Percentiles rank a stretch among this genome's conserved stretches.
Evolutionary conservation across 2,113 vertebrate species (phyloP).

Genomic region (Pelodiscus sinensis): DNA sequence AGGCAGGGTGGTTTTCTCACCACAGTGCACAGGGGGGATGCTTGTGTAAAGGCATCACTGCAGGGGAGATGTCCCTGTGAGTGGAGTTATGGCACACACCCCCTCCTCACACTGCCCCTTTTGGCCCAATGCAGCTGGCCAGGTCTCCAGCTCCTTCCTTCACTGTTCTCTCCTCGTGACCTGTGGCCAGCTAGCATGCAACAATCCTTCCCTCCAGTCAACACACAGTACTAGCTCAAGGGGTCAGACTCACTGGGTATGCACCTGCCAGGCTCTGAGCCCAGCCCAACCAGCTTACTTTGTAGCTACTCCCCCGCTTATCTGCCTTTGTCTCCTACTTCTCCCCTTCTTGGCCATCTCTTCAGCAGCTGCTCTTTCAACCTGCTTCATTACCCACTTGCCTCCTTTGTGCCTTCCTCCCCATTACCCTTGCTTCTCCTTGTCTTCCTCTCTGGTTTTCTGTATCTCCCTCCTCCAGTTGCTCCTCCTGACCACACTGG

Average conservation of each 20-base stretch:
- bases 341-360: background rate
- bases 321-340: background rate
- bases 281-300: background rate
- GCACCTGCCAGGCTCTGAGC: background rate
- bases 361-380: background rate
- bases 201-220: background rate
- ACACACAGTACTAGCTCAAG: background rate
- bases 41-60: background rate
- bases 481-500: background rate
- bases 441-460: background rate
- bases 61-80: background rate
- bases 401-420: background rate
- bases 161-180: background rate
- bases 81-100: background rate
- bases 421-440: background rate
- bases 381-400: background rate
- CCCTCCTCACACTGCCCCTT: background rate
- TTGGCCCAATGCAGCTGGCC: background rate
- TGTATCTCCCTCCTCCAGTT: background rate
- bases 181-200: background rate
- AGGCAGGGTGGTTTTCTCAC: background rate
- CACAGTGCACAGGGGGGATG: background rate
- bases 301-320: background rate
- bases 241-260: background rate
- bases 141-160: background rate